These are phyloP conservation scores for Campoplex capitator DNA, from an alignment of 2,888 invertebrate species.

Conservation along the genomic window DNA sequence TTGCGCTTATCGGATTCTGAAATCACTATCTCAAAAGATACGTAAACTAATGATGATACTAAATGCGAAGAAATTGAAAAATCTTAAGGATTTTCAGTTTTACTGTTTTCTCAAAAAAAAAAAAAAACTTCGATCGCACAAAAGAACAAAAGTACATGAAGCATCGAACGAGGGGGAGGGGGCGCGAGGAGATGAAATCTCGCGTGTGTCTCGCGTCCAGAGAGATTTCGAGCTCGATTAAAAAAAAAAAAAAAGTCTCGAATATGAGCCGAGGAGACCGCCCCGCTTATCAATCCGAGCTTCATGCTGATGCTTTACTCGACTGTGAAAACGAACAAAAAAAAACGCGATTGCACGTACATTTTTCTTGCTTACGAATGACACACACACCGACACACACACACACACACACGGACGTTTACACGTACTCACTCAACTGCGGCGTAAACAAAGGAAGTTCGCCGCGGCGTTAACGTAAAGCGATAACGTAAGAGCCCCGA, in stretches of 20 bases:
- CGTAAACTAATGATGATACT: background rate
- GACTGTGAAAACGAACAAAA: constrained; percentile 3
- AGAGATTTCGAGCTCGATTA: constrained; percentile 5
- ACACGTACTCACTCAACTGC: background rate
- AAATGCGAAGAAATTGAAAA: background rate
- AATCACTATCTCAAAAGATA: background rate
- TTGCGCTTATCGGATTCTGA: background rate
- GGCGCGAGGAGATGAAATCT: background rate
- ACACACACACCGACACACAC: background rate
- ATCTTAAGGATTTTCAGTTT: no score
- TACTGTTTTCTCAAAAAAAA: background rate
- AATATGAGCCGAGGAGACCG: background rate
- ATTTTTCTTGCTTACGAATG: constrained; percentile 11
- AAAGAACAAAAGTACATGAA: constrained; percentile 35
- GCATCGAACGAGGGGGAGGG: constrained; percentile 10
- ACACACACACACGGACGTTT: background rate
- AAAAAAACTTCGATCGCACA: background rate
- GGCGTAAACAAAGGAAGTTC: constrained; percentile 61
- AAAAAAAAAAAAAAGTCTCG: background rate
- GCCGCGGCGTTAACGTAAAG: constrained; percentile 12
- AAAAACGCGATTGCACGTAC: constrained; percentile 8
- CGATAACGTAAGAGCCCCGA: constrained; percentile 54
- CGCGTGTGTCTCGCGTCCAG: background rate
- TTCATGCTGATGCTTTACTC: background rate
- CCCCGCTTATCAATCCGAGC: constrained; percentile 18